phyloP scores from a whole-genome alignment of 2,888 invertebrate genomes.

The Lepetodrilus schrolli region DNA sequence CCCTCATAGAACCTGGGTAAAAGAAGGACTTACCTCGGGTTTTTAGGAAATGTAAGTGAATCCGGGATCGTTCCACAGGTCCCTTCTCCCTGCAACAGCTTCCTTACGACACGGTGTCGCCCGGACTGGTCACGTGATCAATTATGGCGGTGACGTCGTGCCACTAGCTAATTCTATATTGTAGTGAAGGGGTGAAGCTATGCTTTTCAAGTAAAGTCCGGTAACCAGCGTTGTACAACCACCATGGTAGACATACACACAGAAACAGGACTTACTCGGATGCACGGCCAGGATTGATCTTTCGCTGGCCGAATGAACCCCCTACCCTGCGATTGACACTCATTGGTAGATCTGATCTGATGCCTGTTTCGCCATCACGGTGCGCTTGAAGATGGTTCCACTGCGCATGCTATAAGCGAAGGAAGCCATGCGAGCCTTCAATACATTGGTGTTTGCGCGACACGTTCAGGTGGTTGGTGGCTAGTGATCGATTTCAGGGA shows the following conservation, averaged over 20 bases:
- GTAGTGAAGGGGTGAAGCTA: conserved; percentile 21
- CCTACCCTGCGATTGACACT: too few relatives aligned
- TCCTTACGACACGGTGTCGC: conserved; percentile 26
- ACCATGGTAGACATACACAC: too few relatives aligned
- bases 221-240: too few relatives aligned
- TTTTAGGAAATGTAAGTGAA: background rate
- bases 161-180: conserved; percentile 32
- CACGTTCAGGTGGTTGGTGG: conserved; percentile 14
- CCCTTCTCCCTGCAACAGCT: background rate
- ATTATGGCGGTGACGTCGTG: conserved; percentile 41
- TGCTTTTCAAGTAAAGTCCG: too few relatives aligned
- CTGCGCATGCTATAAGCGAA: background rate
- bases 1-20: background rate
- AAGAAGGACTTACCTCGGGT: background rate
- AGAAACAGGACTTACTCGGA: too few relatives aligned
- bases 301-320: too few relatives aligned
- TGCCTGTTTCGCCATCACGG: conserved; percentile 17
- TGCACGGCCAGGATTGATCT: too few relatives aligned
- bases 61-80: background rate
- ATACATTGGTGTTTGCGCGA: conserved; percentile 11
- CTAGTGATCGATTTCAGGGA: too few relatives aligned
- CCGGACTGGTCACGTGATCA: conserved; percentile 37
- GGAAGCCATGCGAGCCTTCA: conserved; percentile 14
- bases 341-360: background rate
- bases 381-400: background rate